These are phyloP conservation scores for Blennius ocellaris DNA, from an alignment of 2,113 vertebrate species.

Conservation along the genomic window DNA sequence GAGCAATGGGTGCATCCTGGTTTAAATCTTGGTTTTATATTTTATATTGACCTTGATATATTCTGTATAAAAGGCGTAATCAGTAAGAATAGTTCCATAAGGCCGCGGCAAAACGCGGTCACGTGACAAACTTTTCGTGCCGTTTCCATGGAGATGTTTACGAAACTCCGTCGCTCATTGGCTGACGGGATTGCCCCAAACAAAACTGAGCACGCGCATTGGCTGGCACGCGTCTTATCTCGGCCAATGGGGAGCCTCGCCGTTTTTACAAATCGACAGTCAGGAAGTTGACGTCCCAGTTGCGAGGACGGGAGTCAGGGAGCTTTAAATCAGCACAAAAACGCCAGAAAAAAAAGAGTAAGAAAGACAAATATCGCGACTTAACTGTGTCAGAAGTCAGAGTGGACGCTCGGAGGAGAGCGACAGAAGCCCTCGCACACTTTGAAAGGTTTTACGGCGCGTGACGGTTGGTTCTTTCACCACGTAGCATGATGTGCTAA, in stretches of 20 bases:
- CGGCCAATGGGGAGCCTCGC: slow-evolving; percentile 77
- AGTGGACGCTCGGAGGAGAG: not conserved
- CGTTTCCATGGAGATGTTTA: slow-evolving; percentile 79
- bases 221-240: slow-evolving; percentile 23
- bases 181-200: not conserved
- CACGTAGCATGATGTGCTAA: slow-evolving; percentile 11
- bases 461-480: not conserved
- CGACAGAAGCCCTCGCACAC: not conserved
- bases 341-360: slow-evolving; percentile 5
- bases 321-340: slow-evolving; percentile 56
- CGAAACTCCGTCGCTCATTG: slow-evolving; percentile 59
- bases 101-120: slow-evolving; percentile 43
- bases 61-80: no score
- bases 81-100: no score
- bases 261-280: slow-evolving; percentile 80
- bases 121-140: slow-evolving; percentile 65
- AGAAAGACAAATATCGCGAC: slow-evolving; percentile 9
- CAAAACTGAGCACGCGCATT: slow-evolving; percentile 36
- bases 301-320: slow-evolving; percentile 27
- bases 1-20: no score
- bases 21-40: no score
- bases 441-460: slow-evolving; percentile 22
- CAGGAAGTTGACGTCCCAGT: slow-evolving; percentile 73
- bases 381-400: not conserved
- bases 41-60: no score